Evolutionary conservation across 2,797 vertebrate genomes (phyloP), one percentile per base, ranked within the genome.

Genomic region (Tadarida brasiliensis): DNA sequence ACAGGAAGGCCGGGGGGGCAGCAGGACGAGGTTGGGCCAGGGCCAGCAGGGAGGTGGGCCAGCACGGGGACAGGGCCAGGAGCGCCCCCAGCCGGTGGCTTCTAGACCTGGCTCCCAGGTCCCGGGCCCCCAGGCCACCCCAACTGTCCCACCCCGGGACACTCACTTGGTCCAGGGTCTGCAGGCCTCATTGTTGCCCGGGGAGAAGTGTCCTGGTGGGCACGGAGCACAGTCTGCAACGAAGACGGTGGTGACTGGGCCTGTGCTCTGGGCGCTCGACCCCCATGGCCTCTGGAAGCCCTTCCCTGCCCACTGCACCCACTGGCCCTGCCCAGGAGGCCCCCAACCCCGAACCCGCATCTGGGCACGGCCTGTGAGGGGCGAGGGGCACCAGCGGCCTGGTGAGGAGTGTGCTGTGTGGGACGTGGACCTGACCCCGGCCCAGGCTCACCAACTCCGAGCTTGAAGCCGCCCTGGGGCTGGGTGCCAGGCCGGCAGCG

Each of bases 131-230:
- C 54, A 12, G 35, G 11, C 12, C 56, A 8, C 47, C 44, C 4
- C 3, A 24, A 12, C 12, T 39, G 16, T 28, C 33, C 8, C 26
- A 35, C 47, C n/a, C 14, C 59, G 26, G 7, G 33, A 39, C 26
- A 98, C 98, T 20, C 98, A 99, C 98, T 99, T 97, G 44, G 98
- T 98, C 98, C 98, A 99, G 51, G 97, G 98, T 0, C 1, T 98
- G 84, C 98, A 99, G 2, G 59, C 65, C 17, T 97, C 57, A 2
- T 98, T 97, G n/a, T 92, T 35, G 24, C 98, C 98, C 0, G 0
- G 16, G 59, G 98, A 98, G 77, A 98, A 99, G 91, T 92, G 96
- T 3, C 98, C 98, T 2, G 89, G 61, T 11, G 97, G 98, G 74
- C 98, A 99, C 0, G 51, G 97, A 22, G 54, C 94, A 5, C 98